Conservation (phyloP, 2,888 invertebrate species). For the Ichneumoninae sp. region DNA sequence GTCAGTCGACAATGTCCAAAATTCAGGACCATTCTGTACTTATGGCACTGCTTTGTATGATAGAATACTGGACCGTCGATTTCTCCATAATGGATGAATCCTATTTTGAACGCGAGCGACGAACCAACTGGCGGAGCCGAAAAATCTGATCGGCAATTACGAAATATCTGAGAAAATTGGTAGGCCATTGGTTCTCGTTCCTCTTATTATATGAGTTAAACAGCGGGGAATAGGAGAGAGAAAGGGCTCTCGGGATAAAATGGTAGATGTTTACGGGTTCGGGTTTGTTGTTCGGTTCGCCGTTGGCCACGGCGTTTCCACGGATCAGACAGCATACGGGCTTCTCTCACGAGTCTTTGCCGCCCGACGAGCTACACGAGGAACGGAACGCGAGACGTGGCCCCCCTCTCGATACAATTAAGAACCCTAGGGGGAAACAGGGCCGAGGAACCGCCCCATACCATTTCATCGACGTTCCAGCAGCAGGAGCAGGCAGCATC, state of each 20-base stretch:
- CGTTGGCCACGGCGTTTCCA: constrained; percentile 44
- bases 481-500: constrained; percentile 69
- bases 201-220: constrained; percentile 48
- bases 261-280: constrained; percentile 51
- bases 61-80: constrained; percentile 32
- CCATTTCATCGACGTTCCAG: constrained; percentile 77
- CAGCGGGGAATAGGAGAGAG: constrained; percentile 41
- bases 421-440: constrained; percentile 70
- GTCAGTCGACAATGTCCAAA: constrained; percentile 37
- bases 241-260: constrained; percentile 50
- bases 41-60: constrained; percentile 42
- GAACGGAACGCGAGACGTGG: constrained; percentile 49
- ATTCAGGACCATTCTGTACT: constrained; percentile 39
- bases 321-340: constrained; percentile 45
- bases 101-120: constrained; percentile 20
- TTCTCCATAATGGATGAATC: constrained; percentile 46
- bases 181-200: constrained; percentile 41
- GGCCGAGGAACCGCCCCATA: constrained; percentile 76
- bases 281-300: constrained; percentile 50
- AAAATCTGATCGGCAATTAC: constrained; percentile 56
- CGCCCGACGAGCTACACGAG: constrained; percentile 36
- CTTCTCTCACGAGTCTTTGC: constrained; percentile 69
- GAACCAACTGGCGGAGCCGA: neutral
- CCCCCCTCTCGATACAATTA: constrained; percentile 76
- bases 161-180: constrained; percentile 53